These are phyloP conservation scores for Rhadina sibilatrix DNA, from an alignment of 2,113 vertebrate species.

Conservation along the genomic window DNA sequence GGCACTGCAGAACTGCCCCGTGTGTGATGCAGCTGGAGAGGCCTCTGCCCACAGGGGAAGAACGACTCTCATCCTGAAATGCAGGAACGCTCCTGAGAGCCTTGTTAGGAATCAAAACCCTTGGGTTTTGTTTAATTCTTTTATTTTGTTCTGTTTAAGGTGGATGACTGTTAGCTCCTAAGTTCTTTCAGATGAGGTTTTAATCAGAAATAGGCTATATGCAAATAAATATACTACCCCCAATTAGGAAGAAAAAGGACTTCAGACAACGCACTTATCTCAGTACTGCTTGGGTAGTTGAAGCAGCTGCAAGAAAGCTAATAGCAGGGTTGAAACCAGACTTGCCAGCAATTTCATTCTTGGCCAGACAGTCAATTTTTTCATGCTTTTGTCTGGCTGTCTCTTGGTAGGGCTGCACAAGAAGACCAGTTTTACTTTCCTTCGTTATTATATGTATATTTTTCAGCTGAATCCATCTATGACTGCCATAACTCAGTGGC, in stretches of 20 bases:
- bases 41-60: not conserved
- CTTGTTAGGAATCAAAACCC: not conserved
- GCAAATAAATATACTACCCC: not conserved
- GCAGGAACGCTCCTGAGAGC: not conserved
- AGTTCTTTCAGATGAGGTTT: not conserved
- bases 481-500: not conserved
- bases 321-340: constrained; percentile 9
- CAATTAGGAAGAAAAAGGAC: not conserved
- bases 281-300: not conserved
- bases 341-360: constrained; percentile 54
- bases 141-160: not conserved
- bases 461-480: constrained; percentile 29
- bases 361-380: constrained; percentile 63
- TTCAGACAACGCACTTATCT: not conserved
- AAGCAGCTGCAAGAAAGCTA: constrained; percentile 26
- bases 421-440: constrained; percentile 53
- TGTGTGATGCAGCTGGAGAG: not conserved
- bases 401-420: constrained; percentile 44
- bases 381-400: constrained; percentile 61
- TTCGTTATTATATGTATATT: not conserved
- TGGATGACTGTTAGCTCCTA: not conserved
- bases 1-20: not conserved
- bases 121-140: not conserved
- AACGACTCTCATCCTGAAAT: fast-evolving
- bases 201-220: not conserved